phyloP scores from a whole-genome alignment of 2,797 vertebrate species.

The Nannoperca obscura region DNA sequence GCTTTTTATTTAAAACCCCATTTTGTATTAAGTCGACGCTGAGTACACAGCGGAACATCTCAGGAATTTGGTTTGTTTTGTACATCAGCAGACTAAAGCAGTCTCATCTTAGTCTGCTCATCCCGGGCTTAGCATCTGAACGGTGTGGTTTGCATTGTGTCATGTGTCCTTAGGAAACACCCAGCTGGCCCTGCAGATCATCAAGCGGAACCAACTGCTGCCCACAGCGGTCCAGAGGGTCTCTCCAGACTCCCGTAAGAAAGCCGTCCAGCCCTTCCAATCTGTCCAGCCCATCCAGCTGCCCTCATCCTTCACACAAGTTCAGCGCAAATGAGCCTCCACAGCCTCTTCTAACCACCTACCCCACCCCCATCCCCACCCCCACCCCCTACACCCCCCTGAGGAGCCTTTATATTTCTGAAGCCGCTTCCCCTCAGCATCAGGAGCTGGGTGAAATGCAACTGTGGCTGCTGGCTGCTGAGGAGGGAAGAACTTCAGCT shows the following conservation, averaged over 20 bases:
- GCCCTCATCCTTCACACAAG: conserved; percentile 91
- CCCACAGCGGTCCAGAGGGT: conserved; percentile 89
- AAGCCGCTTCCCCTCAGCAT: conserved; percentile 53
- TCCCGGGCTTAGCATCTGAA: too few relatives aligned
- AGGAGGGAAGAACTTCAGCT: neutral
- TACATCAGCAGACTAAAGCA: neutral
- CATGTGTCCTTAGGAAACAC: conserved; percentile 88
- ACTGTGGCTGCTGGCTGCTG: conserved; percentile 20
- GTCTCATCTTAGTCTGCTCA: neutral
- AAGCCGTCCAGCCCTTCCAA: conserved; percentile 86
- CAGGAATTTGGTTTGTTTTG: neutral
- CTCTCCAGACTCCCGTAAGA: conserved; percentile 91
- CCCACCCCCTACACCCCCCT: neutral
- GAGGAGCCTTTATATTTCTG: conserved; percentile 67
- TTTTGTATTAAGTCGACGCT: neutral
- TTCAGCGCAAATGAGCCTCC: conserved; percentile 91
- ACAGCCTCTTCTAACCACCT: too few relatives aligned
- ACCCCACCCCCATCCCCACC: neutral
- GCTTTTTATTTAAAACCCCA: neutral
- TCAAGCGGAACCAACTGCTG: conserved; percentile 98
- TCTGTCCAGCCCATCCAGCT: conserved; percentile 89
- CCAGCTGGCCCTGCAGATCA: conserved; percentile 98
- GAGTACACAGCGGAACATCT: neutral
- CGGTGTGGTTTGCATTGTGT: too few relatives aligned
- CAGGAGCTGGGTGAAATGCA: conserved; percentile 33